phyloP scores from a whole-genome alignment of 2,797 vertebrate genomes.

The Pseudochromis fuscus region DNA sequence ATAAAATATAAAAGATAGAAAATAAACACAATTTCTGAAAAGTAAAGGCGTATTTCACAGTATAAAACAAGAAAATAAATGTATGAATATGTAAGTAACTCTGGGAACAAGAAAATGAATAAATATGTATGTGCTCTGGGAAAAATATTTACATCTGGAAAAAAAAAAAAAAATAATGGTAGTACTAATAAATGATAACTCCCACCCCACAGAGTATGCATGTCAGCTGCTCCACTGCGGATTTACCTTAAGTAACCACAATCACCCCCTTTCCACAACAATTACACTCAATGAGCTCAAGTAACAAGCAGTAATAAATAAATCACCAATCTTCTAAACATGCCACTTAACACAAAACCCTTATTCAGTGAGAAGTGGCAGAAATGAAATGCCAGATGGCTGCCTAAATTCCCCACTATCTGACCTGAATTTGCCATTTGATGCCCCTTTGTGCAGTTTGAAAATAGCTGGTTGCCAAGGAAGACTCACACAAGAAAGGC shows the following conservation, averaged over 20 bases:
- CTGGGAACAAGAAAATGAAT: too few relatives aligned
- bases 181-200: constrained; percentile 13
- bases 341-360: constrained; percentile 40
- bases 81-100: too few relatives aligned
- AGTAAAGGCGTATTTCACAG: too few relatives aligned
- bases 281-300: constrained; percentile 13
- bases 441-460: constrained; percentile 42
- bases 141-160: too few relatives aligned
- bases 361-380: constrained; percentile 50
- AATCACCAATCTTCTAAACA: constrained; percentile 36
- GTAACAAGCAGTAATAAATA: constrained; percentile 26
- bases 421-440: constrained; percentile 60
- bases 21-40: too few relatives aligned
- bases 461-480: constrained; percentile 40
- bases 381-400: constrained; percentile 59
- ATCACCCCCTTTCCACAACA: constrained; percentile 13
- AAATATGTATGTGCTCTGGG: too few relatives aligned
- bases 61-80: too few relatives aligned
- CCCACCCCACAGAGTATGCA: background rate
- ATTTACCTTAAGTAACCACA: background rate
- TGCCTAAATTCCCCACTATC: constrained; percentile 39
- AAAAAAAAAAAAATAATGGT: background rate
- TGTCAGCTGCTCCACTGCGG: background rate
- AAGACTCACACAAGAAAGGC: constrained; percentile 13
- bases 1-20: too few relatives aligned